Evolutionary conservation across 2,888 invertebrate species (phyloP), one percentile per base, ranked within the genome.

Genomic region (Lasioglossum zephyrum): DNA sequence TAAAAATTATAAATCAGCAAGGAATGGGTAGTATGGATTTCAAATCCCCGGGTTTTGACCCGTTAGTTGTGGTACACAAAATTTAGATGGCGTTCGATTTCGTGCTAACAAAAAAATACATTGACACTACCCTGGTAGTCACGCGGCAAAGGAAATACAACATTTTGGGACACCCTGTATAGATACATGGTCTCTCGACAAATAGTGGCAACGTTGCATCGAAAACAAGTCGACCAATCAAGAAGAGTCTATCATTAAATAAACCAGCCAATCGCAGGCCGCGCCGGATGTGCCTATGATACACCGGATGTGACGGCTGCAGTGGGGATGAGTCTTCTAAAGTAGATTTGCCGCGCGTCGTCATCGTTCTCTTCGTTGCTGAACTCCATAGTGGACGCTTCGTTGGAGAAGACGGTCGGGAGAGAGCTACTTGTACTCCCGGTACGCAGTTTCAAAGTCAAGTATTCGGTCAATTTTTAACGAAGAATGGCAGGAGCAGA

Each of bases 401-500:
- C 88, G 81, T 79, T 47, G 69, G 18, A 6, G 26, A 47, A 57
- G 18, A 16, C 31, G 4, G 57, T 72, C 13, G 60, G 26, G 49
- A 69, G 78, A 31, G 26, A 41, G 22, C 63, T 9, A 53, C 26
- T 69, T 81, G 76, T 69, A 74, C 73, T 79, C 72, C 84, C 2
- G 13, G 31, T 78, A 49, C 60, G 63, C 31, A 11, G 26, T 39
- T 18, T 0, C 47, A 60, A 18, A 22, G 47, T 22, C 47, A 18
- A 66, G 39, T 36, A 36, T 66, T n/a, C 26, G 31, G 18, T 47
- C n/a, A 31, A 6, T 44, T 47, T n/a, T n/a, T 26, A 74, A 36
- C 39, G 70, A 36, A 79, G 39, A 18, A 91, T 91, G 91, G 88
- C 90, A 87, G 94, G 93, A 69, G 90, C 93, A 5, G 95, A 95